These are phyloP conservation scores for Prunella himalayana DNA, from an alignment of 2,113 vertebrate species.

Conservation along the genomic window DNA sequence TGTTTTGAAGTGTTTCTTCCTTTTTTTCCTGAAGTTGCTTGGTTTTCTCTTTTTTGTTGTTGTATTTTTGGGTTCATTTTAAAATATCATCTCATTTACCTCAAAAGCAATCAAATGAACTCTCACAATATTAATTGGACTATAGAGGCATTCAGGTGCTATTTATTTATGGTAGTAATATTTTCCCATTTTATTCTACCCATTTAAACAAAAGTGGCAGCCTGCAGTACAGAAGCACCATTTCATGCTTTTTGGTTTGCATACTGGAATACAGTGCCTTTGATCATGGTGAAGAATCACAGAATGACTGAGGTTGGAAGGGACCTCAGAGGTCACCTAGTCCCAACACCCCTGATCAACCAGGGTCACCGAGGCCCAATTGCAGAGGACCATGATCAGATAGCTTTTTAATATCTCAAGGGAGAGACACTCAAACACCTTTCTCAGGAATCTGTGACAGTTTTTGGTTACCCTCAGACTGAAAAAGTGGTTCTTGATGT, in stretches of 20 bases:
- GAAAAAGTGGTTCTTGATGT: background rate
- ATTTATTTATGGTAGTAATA: background rate
- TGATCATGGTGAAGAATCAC: background rate
- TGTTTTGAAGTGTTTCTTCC: background rate
- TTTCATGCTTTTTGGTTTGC: background rate
- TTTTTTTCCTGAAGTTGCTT: background rate
- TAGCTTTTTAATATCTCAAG: background rate
- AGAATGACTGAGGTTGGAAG: background rate
- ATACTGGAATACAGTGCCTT: background rate
- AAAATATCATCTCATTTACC: background rate
- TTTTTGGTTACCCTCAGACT: background rate
- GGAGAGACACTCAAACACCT: background rate
- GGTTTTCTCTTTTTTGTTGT: background rate
- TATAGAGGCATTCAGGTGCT: background rate
- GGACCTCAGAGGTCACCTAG: background rate
- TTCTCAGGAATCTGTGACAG: background rate
- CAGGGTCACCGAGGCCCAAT: fast-evolving
- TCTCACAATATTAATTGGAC: background rate
- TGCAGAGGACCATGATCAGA: background rate
- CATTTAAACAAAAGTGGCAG: background rate
- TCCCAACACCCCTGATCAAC: background rate
- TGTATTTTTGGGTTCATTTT: no score
- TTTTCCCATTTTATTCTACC: background rate
- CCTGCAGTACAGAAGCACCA: background rate
- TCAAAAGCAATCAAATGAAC: background rate